Evolutionary conservation across 53 echinoderm and acorn worm genomes (phyloP).

Genomic region (Actinopyga echinites): DNA sequence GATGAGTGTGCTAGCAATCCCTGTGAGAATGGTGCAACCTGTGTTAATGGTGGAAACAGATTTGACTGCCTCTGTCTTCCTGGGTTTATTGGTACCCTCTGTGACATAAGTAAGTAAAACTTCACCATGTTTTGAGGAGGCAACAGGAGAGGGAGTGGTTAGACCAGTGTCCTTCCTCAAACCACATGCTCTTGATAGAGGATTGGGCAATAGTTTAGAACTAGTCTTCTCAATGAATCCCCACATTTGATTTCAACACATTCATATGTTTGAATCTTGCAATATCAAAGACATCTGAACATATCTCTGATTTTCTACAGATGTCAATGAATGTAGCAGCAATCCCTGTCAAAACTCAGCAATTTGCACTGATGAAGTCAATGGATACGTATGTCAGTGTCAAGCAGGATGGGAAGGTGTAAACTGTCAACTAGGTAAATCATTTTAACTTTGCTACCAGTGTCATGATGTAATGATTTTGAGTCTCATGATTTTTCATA

Average conservation of each 20-base stretch:
- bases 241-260: no score
- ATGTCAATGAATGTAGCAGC: slow-evolving; percentile 37
- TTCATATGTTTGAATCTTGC: no score
- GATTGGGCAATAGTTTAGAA: no score
- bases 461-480: background rate
- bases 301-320: background rate
- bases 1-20: slow-evolving; percentile 12
- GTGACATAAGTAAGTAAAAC: background rate
- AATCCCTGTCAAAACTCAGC: slow-evolving; percentile 34
- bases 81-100: background rate
- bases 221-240: no score
- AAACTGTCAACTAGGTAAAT: background rate
- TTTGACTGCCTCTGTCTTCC: background rate
- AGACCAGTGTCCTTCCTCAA: no score
- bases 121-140: no score
- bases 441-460: background rate
- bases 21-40: slow-evolving; percentile 10
- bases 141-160: no score
- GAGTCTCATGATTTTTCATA: no score
- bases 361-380: slow-evolving; percentile 3
- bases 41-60: background rate
- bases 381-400: background rate
- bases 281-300: no score
- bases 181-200: no score
- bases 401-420: slow-evolving; percentile 1